Conservation (phyloP, 92 coral and sea anemone genomes). For the Paragorgia papillata region DNA sequence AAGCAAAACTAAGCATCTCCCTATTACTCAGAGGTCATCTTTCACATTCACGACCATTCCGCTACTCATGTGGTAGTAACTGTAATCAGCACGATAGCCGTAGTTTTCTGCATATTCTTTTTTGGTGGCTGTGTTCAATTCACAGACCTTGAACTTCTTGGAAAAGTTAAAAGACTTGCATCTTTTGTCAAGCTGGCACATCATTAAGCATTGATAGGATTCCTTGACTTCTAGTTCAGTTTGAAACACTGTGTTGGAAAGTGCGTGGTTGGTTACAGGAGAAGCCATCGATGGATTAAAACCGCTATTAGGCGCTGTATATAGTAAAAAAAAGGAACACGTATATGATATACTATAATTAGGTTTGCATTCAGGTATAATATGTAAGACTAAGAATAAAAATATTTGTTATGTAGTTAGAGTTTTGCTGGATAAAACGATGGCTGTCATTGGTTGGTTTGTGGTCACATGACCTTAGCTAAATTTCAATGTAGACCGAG, state of each 20-base stretch:
- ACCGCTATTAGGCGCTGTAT: too few species aligned
- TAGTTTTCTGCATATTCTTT: slow-evolving; percentile 17
- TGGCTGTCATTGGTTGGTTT: too few species aligned
- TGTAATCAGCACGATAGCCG: neutral
- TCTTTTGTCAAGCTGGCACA: slow-evolving; percentile 11
- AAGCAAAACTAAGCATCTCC: too few species aligned
- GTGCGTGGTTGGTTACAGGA: slow-evolving; percentile 9
- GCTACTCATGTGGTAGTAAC: neutral
- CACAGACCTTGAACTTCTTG: slow-evolving; percentile 15
- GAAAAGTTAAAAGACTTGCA: slow-evolving; percentile 38
- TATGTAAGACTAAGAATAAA: too few species aligned
- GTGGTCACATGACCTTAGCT: too few species aligned
- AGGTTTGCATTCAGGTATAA: too few species aligned
- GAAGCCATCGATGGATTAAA: neutral
- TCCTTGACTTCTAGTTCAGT: slow-evolving; percentile 21
- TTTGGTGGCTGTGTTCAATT: slow-evolving; percentile 20
- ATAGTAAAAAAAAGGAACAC: too few species aligned
- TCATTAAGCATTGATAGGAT: slow-evolving; percentile 19
- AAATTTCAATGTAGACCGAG: too few species aligned
- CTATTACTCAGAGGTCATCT: neutral
- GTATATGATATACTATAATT: too few species aligned
- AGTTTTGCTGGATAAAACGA: too few species aligned
- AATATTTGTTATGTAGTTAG: too few species aligned
- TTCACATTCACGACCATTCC: neutral
- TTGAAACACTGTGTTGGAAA: neutral